These are phyloP conservation scores for Thera britannica DNA, from an alignment of 2,888 invertebrate genomes.

Conservation along the genomic window DNA sequence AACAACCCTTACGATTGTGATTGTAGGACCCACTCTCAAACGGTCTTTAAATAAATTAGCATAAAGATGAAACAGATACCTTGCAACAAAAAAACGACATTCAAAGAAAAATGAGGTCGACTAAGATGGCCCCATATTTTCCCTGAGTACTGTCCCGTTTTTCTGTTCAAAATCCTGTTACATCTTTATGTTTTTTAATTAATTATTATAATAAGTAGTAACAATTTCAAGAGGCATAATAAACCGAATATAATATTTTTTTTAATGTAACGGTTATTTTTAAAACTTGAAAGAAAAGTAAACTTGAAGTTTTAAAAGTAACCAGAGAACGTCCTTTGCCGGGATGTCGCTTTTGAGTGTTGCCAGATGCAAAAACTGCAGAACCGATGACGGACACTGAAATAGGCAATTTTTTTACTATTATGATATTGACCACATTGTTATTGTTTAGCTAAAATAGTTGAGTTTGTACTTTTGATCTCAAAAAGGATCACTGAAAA, in stretches of 20 bases:
- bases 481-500: constrained; percentile 41
- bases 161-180: constrained; percentile 5
- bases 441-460: constrained; percentile 39
- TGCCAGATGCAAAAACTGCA: constrained; percentile 44
- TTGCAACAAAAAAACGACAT: constrained; percentile 6
- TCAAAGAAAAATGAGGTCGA: constrained; percentile 6
- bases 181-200: constrained; percentile 35
- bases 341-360: constrained; percentile 42
- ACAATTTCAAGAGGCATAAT: constrained; percentile 71
- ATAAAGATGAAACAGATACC: constrained; percentile 39
- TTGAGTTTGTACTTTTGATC: constrained; percentile 43
- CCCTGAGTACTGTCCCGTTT: constrained; percentile 20
- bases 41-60: constrained; percentile 40
- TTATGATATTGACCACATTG: constrained; percentile 38
- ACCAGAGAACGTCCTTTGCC: constrained; percentile 19
- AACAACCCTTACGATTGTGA: constrained; percentile 69
- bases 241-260: constrained; percentile 42
- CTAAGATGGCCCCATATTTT: constrained; percentile 18
- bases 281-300: constrained; percentile 15
- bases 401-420: constrained; percentile 36
- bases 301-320: constrained; percentile 19
- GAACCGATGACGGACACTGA: constrained; percentile 24
- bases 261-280: constrained; percentile 22
- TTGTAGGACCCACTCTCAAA: constrained; percentile 58
- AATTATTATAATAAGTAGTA: constrained; percentile 61